Base-by-base conservation (phyloP, 1,140 invertebrate species). In the Drosophila micromelanica region DNA sequence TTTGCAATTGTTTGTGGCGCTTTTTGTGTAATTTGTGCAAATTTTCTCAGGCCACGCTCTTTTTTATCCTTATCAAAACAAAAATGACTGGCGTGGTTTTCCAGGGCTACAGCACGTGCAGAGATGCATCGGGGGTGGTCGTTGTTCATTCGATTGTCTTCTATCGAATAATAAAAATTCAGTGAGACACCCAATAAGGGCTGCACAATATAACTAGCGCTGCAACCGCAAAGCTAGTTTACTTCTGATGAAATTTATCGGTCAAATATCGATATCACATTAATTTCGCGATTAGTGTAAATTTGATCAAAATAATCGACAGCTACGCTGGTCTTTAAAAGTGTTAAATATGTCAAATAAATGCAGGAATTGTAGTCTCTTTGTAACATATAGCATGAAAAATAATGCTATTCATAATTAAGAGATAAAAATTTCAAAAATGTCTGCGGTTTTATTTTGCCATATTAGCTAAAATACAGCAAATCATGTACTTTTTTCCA, bases 61-160 rank as follows among this genome's bases (percentile, higher is more conserved):
- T 86, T 85, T 85, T 85, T 91, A 90, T 91, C 86, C 90, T 91
- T 91, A 91, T 91, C 90, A 91, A 91, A 91, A 91, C 90, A 91
- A 91, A 90, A 91, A 82, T 91, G 90, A 90, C 87, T 90, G 85
- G 90, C 90, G 90, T 91, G 89, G 90, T 90, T 91, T 90, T 80
- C 77, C 75, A 90, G 85, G 71, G 85, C 51, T 73, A 43, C 63
- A 42, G 64, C 15, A 74, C 48, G 48, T 46, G 30, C 81, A 86
- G 81, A 65, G 81, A 42, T 86, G 81, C 78, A 80, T 55, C 9
- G 15, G 40, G 3, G 52, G 17, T 55, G 45, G 45, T 76, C 48
- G 42, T 20, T 48, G 48, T 5, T 9, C 37, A 46, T 48, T 73
- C 69, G 49, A 59, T 48, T 15, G 20, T 12, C n/a, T 30, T 3